A percentile compares a stretch with the other conserved stretches of the same genome.
phyloP scores from a whole-genome alignment of 1,140 invertebrate species.

The Apolygus lucorum region DNA sequence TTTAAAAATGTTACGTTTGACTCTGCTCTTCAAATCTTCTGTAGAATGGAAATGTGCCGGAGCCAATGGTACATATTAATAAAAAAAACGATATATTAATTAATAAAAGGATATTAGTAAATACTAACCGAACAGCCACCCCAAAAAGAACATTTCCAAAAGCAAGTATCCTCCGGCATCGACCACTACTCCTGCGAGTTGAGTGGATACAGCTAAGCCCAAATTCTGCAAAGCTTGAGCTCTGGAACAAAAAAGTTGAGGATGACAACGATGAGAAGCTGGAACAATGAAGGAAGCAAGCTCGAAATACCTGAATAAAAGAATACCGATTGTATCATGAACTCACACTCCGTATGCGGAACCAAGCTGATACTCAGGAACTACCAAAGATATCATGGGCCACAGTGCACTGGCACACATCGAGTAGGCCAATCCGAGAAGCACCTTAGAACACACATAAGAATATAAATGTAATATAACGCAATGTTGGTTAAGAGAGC shows the following conservation, averaged over 20 bases:
- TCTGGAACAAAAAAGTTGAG: slow-evolving; percentile 48
- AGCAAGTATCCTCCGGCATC: slow-evolving; percentile 80
- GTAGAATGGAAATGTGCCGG: too few species aligned
- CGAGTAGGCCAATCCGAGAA: slow-evolving; percentile 85
- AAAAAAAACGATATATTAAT: too few species aligned
- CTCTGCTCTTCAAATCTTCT: too few species aligned
- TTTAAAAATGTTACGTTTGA: too few species aligned
- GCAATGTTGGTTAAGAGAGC: too few species aligned
- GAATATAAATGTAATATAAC: too few species aligned
- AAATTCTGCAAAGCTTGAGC: slow-evolving; percentile 94
- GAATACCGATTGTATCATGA: neutral
- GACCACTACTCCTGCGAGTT: slow-evolving; percentile 78
- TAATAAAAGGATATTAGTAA: too few species aligned
- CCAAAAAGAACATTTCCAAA: slow-evolving; percentile 88
- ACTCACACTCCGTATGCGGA: slow-evolving; percentile 95
- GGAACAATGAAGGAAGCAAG: too few species aligned
- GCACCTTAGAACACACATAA: slow-evolving; percentile 50
- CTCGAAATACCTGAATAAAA: neutral
- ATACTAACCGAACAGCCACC: slow-evolving; percentile 75
- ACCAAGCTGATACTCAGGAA: slow-evolving; percentile 86
- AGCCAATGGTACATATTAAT: too few species aligned
- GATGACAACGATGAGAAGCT: too few species aligned
- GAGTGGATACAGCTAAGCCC: slow-evolving; percentile 79
- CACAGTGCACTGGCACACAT: slow-evolving; percentile 88
- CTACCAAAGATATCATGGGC: slow-evolving; percentile 86